Evolutionary conservation across 2,888 invertebrate genomes (phyloP).

Genomic region (Anticlea derivata): DNA sequence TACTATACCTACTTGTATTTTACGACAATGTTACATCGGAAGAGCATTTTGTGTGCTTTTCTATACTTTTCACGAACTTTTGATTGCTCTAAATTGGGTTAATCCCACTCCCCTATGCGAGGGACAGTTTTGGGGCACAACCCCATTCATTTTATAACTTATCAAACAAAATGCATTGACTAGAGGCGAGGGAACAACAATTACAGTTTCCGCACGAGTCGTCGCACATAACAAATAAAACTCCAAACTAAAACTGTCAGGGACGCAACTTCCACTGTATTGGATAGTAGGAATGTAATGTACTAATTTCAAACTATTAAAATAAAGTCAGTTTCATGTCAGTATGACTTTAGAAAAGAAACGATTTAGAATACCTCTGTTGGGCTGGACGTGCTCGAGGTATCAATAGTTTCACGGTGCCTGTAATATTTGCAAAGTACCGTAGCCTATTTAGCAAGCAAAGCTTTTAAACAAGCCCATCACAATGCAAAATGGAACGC

Average conservation of each 20-base stretch:
- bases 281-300: too few species aligned
- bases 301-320: too few species aligned
- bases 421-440: neutral
- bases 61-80: neutral
- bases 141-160: conserved; percentile 12
- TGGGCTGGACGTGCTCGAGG: neutral
- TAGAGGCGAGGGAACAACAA: conserved; percentile 7
- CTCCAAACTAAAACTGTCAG: neutral
- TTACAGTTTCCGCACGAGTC: conserved; percentile 5
- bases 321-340: too few species aligned
- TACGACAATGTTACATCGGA: too few species aligned
- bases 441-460: conserved; percentile 26
- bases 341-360: too few species aligned
- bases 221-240: conserved; percentile 6
- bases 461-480: conserved; percentile 32
- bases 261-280: too few species aligned
- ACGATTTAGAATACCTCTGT: too few species aligned
- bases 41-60: too few species aligned
- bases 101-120: neutral
- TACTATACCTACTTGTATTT: too few species aligned
- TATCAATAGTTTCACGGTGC: neutral
- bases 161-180: conserved; percentile 10
- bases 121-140: neutral
- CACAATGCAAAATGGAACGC: conserved; percentile 49
- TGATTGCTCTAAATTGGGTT: conserved; percentile 3